Conservation (phyloP, 2,113 vertebrate genomes). For the Tychaedon coryphoeus region DNA sequence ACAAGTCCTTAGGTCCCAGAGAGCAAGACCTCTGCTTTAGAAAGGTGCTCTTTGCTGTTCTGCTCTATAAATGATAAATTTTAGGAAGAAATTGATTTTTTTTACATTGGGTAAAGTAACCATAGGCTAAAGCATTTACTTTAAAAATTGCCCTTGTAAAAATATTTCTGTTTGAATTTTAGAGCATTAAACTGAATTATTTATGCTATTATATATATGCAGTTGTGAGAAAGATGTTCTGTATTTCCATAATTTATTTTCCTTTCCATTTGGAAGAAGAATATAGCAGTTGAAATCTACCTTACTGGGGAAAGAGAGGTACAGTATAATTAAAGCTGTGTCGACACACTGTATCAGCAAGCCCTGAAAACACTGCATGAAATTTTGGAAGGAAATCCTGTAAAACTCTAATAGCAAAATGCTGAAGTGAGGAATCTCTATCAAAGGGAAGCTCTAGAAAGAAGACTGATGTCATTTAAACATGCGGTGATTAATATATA, state of each 20-base stretch:
- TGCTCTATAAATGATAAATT: neutral
- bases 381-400: neutral
- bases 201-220: neutral
- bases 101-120: neutral
- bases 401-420: neutral
- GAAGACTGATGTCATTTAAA: neutral
- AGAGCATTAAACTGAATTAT: conserved; percentile 3
- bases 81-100: neutral
- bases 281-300: neutral
- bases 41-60: neutral
- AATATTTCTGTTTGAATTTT: neutral
- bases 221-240: neutral
- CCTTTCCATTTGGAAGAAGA: neutral
- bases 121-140: neutral
- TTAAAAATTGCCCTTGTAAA: neutral
- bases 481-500: neutral
- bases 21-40: neutral
- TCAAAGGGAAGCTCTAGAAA: neutral
- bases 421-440: neutral
- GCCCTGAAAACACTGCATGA: neutral
- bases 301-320: neutral
- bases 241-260: conserved; percentile 18
- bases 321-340: neutral
- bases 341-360: neutral
- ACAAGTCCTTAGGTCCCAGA: neutral